phyloP scores from a whole-genome alignment of 2,797 vertebrate genomes.

The Periophthalmus magnuspinnatus region DNA sequence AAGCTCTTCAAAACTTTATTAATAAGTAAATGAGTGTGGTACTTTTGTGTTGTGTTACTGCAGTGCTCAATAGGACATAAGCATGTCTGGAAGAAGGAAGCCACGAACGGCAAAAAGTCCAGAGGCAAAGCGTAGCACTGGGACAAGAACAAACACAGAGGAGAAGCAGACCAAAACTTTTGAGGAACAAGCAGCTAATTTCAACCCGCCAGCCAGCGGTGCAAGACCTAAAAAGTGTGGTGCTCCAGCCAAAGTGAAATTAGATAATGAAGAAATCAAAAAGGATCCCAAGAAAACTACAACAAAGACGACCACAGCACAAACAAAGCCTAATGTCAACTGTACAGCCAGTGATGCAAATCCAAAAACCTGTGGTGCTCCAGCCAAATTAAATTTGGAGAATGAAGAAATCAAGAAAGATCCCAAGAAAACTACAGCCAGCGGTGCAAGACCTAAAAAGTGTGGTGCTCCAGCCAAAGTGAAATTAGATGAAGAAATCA shows the following conservation, averaged over 20 bases:
- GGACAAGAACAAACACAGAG: neutral
- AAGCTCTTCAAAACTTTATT: slow-evolving; percentile 67
- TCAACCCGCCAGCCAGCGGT: too few relatives aligned
- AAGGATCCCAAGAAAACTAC: too few relatives aligned
- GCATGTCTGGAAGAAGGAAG: slow-evolving; percentile 46
- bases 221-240: too few relatives aligned
- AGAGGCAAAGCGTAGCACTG: neutral
- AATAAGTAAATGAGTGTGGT: slow-evolving; percentile 55
- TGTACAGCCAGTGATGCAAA: neutral
- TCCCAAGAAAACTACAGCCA: neutral
- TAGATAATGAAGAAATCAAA: too few relatives aligned
- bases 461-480: neutral
- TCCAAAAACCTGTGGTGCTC: too few relatives aligned
- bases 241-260: too few relatives aligned
- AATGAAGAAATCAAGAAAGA: too few relatives aligned
- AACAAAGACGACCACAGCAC: neutral
- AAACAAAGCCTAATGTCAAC: neutral
- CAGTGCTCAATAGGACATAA: slow-evolving; percentile 54
- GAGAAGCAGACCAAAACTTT: neutral
- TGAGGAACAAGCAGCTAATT: slow-evolving; percentile 4
- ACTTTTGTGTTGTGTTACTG: slow-evolving; percentile 72
- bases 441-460: neutral
- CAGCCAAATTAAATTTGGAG: too few relatives aligned
- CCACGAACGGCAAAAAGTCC: slow-evolving; percentile 1
- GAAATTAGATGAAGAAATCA: neutral